Evolutionary conservation across 2,888 invertebrate genomes (phyloP).

Genomic region (Mongoloraphidia duomilia): DNA sequence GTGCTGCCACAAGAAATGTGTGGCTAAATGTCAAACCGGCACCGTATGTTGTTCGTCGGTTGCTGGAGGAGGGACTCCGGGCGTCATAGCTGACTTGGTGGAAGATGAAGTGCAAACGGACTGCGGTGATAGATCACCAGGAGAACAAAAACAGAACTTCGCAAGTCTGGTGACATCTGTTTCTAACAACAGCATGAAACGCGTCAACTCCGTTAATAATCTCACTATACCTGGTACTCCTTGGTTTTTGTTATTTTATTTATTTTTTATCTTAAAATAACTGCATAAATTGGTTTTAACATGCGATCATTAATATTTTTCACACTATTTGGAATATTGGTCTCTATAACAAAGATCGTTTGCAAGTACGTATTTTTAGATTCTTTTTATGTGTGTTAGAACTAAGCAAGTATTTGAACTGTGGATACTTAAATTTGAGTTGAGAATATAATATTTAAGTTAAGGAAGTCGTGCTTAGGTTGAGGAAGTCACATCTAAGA

Average conservation of each 20-base stretch:
- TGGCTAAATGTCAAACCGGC: conserved; percentile 66
- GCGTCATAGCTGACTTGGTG: conserved; percentile 12
- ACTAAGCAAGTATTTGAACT: no score
- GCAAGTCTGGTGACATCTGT: conserved; percentile 29
- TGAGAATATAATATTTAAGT: no score
- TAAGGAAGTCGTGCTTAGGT: no score
- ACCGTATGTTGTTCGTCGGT: conserved; percentile 43
- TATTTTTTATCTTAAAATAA: background rate
- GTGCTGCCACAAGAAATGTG: conserved; percentile 93
- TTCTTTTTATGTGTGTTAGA: no score
- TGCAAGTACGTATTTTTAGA: no score
- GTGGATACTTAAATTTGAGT: no score
- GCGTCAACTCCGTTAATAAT: conserved; percentile 57
- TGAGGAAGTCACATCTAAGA: no score
- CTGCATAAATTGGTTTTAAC: background rate
- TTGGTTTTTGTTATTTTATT: background rate
- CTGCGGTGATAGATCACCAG: conserved; percentile 6
- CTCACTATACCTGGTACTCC: conserved; percentile 45
- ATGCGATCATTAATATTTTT: background rate
- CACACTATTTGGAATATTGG: background rate
- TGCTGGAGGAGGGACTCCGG: conserved; percentile 14
- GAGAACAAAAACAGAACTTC: conserved; percentile 26
- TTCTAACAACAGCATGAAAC: conserved; percentile 40
- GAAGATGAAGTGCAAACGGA: background rate
- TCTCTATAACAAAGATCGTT: no score